Evolutionary conservation across 92 coral and sea anemone genomes (phyloP).

Genomic region (Bergia sp.): DNA sequence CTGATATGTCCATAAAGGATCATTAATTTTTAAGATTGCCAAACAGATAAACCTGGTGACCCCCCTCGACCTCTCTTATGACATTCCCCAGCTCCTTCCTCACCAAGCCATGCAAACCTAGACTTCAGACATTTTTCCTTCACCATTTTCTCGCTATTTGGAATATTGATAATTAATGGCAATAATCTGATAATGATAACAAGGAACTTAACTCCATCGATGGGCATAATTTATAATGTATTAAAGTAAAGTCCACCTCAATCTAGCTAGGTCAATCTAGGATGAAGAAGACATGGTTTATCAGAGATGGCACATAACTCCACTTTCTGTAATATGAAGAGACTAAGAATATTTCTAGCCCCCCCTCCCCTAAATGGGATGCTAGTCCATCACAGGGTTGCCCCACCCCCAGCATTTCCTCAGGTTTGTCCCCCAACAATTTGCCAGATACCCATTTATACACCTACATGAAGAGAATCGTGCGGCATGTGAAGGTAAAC

Average conservation of each 20-base stretch:
- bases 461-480: conserved; percentile 1
- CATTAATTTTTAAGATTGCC: conserved; percentile 2
- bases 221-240: conserved; percentile 2
- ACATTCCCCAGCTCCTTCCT: conserved; percentile 7
- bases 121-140: conserved; percentile 4
- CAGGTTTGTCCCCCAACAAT: conserved; percentile 21
- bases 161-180: conserved; percentile 2
- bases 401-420: conserved; percentile 13
- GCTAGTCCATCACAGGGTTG: too few species aligned
- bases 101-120: conserved; percentile 6
- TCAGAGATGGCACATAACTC: conserved; percentile 6
- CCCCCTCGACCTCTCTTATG: conserved; percentile 8
- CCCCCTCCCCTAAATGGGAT: conserved; percentile 9
- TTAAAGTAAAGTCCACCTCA: conserved; percentile 4
- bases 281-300: conserved; percentile 4
- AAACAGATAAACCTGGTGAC: conserved; percentile 5
- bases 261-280: conserved; percentile 5
- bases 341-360: neutral
- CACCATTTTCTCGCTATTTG: conserved; percentile 5
- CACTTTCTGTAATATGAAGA: conserved; percentile 3
- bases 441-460: conserved; percentile 9
- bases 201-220: conserved; percentile 5
- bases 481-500: neutral
- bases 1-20: conserved; percentile 4
- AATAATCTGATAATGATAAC: conserved; percentile 1